phyloP scores from a whole-genome alignment of 2,113 vertebrate genomes.

The Protomyctophum bolini region DNA sequence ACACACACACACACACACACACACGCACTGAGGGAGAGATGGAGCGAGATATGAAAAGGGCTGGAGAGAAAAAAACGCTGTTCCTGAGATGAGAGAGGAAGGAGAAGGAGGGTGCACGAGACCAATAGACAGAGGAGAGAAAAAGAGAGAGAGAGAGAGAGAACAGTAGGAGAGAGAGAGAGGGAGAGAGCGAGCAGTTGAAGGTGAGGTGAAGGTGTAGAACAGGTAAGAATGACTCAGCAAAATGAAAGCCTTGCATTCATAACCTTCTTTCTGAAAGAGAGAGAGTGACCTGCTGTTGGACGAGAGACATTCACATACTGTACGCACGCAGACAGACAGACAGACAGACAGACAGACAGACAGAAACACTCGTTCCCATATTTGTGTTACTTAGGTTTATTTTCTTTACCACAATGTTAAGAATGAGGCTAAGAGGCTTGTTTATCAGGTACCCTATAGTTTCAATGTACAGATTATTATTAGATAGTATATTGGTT shows the following conservation, averaged over 20 bases:
- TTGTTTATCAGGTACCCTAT: no score
- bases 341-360: no score
- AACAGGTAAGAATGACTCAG: no score
- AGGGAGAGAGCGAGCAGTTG: neutral
- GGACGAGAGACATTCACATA: neutral
- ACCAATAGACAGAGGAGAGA: conserved; percentile 2
- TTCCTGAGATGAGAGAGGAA: neutral
- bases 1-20: neutral
- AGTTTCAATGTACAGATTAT: no score
- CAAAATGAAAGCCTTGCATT: no score
- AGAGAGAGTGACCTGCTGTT: neutral
- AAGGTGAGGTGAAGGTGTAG: neutral
- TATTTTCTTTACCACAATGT: no score
- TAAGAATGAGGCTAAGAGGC: no score
- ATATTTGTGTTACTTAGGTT: no score
- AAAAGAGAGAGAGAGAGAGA: neutral
- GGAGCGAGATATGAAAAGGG: neutral
- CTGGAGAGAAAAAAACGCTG: neutral
- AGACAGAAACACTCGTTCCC: no score
- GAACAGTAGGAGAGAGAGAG: conserved; percentile 4
- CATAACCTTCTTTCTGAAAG: neutral
- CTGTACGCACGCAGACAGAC: no score
- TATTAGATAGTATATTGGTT: no score
- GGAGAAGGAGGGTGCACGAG: no score
- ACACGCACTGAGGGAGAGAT: conserved; percentile 14